Conservation (phyloP, 1,140 invertebrate species). For the Drosophila busckii region DNA sequence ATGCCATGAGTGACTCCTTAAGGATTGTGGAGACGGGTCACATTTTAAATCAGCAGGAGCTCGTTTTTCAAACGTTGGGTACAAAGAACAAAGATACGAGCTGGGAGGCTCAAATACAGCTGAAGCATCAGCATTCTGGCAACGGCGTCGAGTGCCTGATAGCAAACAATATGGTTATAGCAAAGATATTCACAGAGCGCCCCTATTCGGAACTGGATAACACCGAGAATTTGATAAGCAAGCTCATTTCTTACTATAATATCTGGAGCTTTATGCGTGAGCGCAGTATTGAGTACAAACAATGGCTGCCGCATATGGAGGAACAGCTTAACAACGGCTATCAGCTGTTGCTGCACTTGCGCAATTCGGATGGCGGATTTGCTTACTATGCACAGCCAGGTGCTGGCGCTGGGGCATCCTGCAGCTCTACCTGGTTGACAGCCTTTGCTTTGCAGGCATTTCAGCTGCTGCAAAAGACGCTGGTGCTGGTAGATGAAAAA, state of each 20-base stretch:
- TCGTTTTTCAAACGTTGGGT: neutral
- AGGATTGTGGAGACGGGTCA: neutral
- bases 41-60: neutral
- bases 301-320: neutral
- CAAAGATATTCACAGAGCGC: neutral
- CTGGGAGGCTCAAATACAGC: neutral
- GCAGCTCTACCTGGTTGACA: slow-evolving; percentile 28
- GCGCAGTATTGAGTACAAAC: neutral
- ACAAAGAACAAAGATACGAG: neutral
- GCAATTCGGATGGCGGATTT: slow-evolving; percentile 1
- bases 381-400: neutral
- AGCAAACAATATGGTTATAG: neutral
- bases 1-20: neutral
- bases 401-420: neutral
- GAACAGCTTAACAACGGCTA: slow-evolving; percentile 15
- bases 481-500: neutral
- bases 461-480: neutral
- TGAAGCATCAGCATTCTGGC: neutral
- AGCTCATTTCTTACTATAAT: slow-evolving; percentile 8
- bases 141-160: slow-evolving; percentile 8
- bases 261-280: slow-evolving; percentile 6
- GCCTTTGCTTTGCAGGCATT: slow-evolving; percentile 5
- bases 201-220: slow-evolving; percentile 6
- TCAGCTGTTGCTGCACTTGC: slow-evolving; percentile 14
- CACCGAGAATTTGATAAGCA: slow-evolving; percentile 26